Evolutionary conservation across 30 jellyfish, hydroid and myxozoan genomes (phyloP).

Genomic region (Sanderia malayensis): DNA sequence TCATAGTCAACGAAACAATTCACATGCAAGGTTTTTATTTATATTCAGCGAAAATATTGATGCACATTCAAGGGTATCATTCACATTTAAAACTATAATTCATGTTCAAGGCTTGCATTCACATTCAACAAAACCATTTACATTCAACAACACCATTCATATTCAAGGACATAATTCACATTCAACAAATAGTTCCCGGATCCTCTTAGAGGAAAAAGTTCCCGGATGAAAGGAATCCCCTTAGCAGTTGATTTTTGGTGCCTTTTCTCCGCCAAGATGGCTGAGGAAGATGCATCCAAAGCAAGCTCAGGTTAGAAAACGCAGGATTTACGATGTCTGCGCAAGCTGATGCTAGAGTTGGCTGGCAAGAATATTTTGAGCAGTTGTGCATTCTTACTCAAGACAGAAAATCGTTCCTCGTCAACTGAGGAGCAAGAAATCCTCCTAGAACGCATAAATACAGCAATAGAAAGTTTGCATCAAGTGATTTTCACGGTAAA

Average conservation of each 20-base stretch:
- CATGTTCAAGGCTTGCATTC: background rate
- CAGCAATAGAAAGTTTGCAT: too few relatives aligned
- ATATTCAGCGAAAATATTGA: background rate
- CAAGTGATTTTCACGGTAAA: too few relatives aligned
- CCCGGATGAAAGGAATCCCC: conserved; percentile 7
- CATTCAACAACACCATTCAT: conserved; percentile 1
- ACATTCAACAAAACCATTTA: background rate
- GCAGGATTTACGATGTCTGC: background rate
- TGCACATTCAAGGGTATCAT: conserved; percentile 3
- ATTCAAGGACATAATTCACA: background rate
- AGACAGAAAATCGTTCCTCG: too few relatives aligned
- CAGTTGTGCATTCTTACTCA: too few relatives aligned
- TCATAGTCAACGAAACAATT: background rate
- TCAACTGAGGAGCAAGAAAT: too few relatives aligned
- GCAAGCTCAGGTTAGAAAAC: background rate
- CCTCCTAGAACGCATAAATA: too few relatives aligned
- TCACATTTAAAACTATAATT: background rate
- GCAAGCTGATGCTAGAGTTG: too few relatives aligned
- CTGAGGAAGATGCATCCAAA: background rate
- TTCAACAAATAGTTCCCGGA: conserved; percentile 1
- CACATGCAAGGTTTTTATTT: background rate
- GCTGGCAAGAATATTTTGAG: too few relatives aligned
- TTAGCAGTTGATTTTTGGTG: background rate
- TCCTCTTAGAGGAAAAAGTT: conserved; percentile 2
- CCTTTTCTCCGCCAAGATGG: conserved; percentile 4